Evolutionary conservation across 2,113 vertebrate species (phyloP).

Genomic region (Dendrocopos noguchii): DNA sequence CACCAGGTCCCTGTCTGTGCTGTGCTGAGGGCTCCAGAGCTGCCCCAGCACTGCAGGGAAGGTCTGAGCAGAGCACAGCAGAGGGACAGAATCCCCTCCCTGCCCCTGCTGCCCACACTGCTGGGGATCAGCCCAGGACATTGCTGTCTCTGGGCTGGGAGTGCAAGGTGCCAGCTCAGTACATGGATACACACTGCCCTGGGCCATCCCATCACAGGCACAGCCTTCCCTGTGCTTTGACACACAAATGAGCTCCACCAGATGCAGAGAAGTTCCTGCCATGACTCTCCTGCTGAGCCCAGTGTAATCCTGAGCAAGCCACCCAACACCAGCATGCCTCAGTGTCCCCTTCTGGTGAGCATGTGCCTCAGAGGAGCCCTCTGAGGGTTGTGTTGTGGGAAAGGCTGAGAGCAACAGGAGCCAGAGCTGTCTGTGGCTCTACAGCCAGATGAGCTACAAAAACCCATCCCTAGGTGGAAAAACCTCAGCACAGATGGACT

Average conservation of each 20-base stretch:
- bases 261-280: neutral
- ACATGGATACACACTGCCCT: neutral
- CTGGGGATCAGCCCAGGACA: too few species aligned
- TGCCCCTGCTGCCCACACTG: too few species aligned
- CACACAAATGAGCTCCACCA: rapidly evolving
- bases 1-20: too few species aligned
- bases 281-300: neutral
- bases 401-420: neutral
- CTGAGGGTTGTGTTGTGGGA: neutral
- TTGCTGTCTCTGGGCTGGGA: too few species aligned
- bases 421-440: neutral
- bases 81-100: too few species aligned
- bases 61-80: too few species aligned
- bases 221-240: neutral
- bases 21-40: too few species aligned
- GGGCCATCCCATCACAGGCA: neutral
- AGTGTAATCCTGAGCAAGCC: neutral
- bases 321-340: neutral
- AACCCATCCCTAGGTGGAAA: neutral
- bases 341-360: neutral
- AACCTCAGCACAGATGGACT: neutral
- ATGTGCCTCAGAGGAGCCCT: neutral
- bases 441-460: neutral
- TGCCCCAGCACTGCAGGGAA: too few species aligned
- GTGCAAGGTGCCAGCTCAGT: too few species aligned